Evolutionary conservation across 2,797 vertebrate species (phyloP), one percentile per base, ranked within the genome.

Genomic region (Coranthus polyacanthus): DNA sequence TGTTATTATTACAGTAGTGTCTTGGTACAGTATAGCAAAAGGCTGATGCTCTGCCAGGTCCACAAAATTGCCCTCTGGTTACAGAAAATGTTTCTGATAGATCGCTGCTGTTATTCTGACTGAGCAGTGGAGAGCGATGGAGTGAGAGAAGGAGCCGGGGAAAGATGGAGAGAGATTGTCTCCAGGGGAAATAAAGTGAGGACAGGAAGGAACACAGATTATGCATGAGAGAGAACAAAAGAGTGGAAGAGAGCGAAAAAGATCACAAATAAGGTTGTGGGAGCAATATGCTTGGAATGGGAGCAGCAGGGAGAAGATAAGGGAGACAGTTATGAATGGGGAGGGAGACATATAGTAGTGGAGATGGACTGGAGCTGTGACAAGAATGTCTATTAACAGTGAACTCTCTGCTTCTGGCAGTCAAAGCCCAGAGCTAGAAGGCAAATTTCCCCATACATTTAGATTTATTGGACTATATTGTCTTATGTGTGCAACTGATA

Each of bases 161-260:
- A 60, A 54, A 82, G 63, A 77, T 57, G 60, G 58, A 67, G 79
- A 69, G 67, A 74, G 74, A 81, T 74, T 79, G 75, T 83, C 77
- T 89, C 67, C 37, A 6, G 54, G 85, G 82, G 53, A 72, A 79
- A 79, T 79, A 82, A 72, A 74, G 81, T 50, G 64, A 78, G 61
- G 74, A 74, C 73, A 58, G 68, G 65, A 74, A 66, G 63, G 68
- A 74, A 80, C 60, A 68, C 65, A 43, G 68, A 82, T 85, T 85
- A 86, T 82, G 72, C 71, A 83, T 72, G 83, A 78, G 65, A 75
- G 42, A 57, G 63, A 82, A 79, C 64, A 83, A 89, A 86, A 71
- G 82, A 67, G 58, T 45, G 67, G 60, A 79, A 65, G 61, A 60
- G 51, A 43, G 66, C 3, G 29, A 51, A 60, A 66, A 77, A 78